These are phyloP conservation scores for Dryas iulia DNA, from an alignment of 1,140 invertebrate genomes.

Conservation along the genomic window DNA sequence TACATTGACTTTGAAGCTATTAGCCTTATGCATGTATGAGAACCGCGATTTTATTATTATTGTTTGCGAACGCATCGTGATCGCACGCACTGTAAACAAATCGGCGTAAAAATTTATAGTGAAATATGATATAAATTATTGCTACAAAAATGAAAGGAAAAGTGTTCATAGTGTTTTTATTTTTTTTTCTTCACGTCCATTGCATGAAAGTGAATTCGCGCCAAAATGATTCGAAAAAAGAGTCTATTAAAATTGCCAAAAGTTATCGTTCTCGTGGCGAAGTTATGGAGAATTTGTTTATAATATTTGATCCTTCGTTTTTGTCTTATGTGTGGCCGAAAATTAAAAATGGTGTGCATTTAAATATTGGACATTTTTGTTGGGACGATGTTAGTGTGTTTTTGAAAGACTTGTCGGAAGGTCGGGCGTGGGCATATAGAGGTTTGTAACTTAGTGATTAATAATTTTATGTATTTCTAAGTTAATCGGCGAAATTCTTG, in stretches of 20 bases:
- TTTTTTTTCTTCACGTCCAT: constrained; percentile 40
- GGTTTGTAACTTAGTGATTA: constrained; percentile 50
- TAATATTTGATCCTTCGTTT: constrained; percentile 73
- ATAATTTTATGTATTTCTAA: not conserved
- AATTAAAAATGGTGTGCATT: constrained; percentile 72
- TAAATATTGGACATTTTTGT: constrained; percentile 55
- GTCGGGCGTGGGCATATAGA: constrained; percentile 69
- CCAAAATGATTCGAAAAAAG: constrained; percentile 46
- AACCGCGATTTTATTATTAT: constrained; percentile 29
- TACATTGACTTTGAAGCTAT: constrained; percentile 33
- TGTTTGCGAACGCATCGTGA: constrained; percentile 36
- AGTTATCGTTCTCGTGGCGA: constrained; percentile 43
- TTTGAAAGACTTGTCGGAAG: constrained; percentile 67
- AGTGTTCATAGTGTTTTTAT: constrained; percentile 42
- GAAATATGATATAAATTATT: constrained; percentile 4
- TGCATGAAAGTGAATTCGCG: constrained; percentile 35
- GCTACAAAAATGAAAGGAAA: constrained; percentile 40
- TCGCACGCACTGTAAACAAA: constrained; percentile 40
- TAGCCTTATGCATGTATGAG: constrained; percentile 31
- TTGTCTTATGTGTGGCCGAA: constrained; percentile 75
- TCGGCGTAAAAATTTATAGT: constrained; percentile 14
- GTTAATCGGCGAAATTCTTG: no score
- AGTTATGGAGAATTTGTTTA: constrained; percentile 66
- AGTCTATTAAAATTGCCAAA: constrained; percentile 39
- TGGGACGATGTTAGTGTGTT: constrained; percentile 67